These are phyloP conservation scores for Vultur gryphus DNA, from an alignment of 2,797 vertebrate genomes.

Conservation along the genomic window DNA sequence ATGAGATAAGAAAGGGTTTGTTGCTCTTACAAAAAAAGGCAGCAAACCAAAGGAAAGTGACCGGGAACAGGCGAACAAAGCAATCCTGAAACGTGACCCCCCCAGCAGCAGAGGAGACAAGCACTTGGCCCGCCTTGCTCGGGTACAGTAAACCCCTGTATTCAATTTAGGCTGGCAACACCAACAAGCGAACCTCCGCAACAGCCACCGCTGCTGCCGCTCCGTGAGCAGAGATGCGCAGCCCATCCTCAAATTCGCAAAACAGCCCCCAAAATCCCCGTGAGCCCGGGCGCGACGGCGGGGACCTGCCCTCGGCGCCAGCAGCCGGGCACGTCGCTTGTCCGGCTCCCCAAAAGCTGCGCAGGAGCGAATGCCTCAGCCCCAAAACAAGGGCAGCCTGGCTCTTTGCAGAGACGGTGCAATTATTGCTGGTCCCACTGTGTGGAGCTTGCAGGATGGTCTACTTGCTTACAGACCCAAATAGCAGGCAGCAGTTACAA, in stretches of 20 bases:
- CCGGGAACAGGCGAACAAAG: neutral
- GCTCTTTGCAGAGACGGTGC: neutral
- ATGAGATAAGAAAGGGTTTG: neutral
- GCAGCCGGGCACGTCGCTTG: neutral
- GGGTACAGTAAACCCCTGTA: accelerated
- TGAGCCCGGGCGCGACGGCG: accelerated
- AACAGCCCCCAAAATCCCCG: accelerated
- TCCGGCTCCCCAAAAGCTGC: accelerated
- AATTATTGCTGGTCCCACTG: neutral
- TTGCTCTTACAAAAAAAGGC: neutral
- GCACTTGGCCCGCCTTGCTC: neutral
- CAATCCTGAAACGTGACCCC: neutral
- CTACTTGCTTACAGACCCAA: neutral
- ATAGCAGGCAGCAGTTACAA: neutral
- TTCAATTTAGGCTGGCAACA: neutral
- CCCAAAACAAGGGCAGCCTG: neutral
- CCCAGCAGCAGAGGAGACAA: no score
- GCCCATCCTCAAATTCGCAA: neutral
- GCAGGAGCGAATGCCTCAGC: neutral
- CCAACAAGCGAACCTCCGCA: neutral
- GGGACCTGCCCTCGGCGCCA: accelerated
- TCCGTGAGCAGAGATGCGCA: accelerated
- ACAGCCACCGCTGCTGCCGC: no score
- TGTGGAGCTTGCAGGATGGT: neutral
- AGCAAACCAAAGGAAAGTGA: neutral